Percentiles rank a stretch among this genome's conserved stretches.
These are phyloP conservation scores for Echeneis naucrates DNA, from an alignment of 2,797 vertebrate species.

Conservation along the genomic window DNA sequence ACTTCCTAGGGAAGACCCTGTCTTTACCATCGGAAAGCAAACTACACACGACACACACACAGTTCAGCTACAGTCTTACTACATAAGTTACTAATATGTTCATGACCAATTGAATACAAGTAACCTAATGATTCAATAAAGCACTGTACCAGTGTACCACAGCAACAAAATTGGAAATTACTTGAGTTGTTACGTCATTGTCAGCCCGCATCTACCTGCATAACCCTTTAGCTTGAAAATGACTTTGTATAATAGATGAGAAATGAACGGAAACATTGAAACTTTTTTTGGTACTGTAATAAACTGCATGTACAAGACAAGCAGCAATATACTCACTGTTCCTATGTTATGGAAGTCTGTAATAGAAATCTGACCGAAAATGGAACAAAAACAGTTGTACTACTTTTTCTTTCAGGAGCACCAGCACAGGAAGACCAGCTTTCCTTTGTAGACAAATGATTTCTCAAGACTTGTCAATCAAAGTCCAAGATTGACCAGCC, in stretches of 20 bases:
- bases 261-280: not conserved
- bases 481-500: constrained; percentile 27
- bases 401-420: constrained; percentile 39
- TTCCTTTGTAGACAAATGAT: constrained; percentile 68
- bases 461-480: constrained; percentile 37
- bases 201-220: not conserved
- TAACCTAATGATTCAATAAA: not conserved
- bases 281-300: not conserved
- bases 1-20: not conserved
- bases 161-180: not conserved
- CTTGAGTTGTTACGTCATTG: not conserved
- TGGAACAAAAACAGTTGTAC: constrained; percentile 35
- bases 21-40: not conserved
- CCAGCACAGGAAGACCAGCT: constrained; percentile 52
- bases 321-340: constrained; percentile 3
- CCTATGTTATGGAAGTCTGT: not conserved
- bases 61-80: not conserved
- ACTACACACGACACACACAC: not conserved
- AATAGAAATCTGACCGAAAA: constrained; percentile 1
- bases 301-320: constrained; percentile 28
- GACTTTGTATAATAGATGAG: too few species aligned
- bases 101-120: not conserved
- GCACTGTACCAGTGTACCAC: not conserved
- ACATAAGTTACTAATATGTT: not conserved
- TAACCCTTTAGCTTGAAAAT: too few species aligned